Evolutionary conservation across 1,140 invertebrate genomes (phyloP).

Genomic region (Oryctes rhinoceros): DNA sequence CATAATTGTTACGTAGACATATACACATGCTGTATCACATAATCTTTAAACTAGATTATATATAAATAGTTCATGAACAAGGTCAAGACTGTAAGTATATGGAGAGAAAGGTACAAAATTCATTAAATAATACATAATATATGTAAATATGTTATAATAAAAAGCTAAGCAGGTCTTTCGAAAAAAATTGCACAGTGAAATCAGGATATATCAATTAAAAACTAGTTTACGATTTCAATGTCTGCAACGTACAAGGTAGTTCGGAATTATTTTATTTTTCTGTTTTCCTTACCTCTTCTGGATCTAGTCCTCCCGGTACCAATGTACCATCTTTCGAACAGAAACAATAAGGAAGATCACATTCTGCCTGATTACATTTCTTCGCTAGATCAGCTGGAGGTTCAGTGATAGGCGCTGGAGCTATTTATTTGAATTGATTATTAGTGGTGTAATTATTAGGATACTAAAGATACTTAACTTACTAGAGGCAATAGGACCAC

Average conservation of each 20-base stretch:
- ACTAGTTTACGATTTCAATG: too few species aligned
- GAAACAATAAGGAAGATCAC: conserved; percentile 89
- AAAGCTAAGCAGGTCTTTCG: not conserved
- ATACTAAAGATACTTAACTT: conserved; percentile 62
- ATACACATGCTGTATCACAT: too few species aligned
- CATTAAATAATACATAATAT: too few species aligned
- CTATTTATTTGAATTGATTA: conserved; percentile 62
- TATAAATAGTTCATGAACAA: too few species aligned
- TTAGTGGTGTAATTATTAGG: not conserved
- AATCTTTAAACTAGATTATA: too few species aligned
- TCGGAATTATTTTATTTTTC: not conserved
- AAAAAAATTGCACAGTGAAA: too few species aligned
- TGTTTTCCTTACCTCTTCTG: conserved; percentile 74
- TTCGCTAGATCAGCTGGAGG: conserved; percentile 78
- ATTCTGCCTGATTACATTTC: conserved; percentile 79
- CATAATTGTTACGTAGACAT: too few species aligned
- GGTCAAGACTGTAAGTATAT: too few species aligned
- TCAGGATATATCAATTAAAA: too few species aligned
- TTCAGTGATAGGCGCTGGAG: conserved; percentile 81
- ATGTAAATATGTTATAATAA: not conserved
- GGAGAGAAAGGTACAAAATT: too few species aligned
- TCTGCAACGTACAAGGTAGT: not conserved
- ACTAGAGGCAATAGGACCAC: conserved; percentile 88
- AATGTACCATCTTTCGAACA: conserved; percentile 91
- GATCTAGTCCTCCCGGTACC: conserved; percentile 82